A percentile compares a stretch with the other conserved stretches of the same genome.
Conservation (phyloP, 1,140 invertebrate species). For the Lordiphosa clarofinis region DNA sequence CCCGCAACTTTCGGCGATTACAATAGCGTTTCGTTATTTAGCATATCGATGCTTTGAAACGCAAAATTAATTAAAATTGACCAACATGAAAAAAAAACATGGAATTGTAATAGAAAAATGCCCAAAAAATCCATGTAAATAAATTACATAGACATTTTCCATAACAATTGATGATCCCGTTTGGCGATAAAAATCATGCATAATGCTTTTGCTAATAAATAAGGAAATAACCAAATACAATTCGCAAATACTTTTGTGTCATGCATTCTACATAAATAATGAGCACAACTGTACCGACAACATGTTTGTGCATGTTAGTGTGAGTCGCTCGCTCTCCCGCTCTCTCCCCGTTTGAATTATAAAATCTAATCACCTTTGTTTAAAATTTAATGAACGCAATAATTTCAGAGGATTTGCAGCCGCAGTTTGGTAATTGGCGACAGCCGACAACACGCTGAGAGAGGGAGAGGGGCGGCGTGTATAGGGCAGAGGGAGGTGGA, state of each 20-base stretch:
- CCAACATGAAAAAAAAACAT: slow-evolving; percentile 7
- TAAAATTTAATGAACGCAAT: slow-evolving; percentile 78
- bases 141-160: slow-evolving; percentile 33
- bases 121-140: slow-evolving; percentile 21
- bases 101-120: slow-evolving; percentile 28
- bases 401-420: slow-evolving; percentile 65
- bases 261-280: slow-evolving; percentile 72
- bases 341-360: slow-evolving; percentile 51
- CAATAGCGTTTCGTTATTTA: slow-evolving; percentile 10
- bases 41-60: neutral
- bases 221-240: slow-evolving; percentile 50
- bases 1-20: neutral
- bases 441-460: slow-evolving; percentile 15
- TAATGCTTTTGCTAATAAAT: slow-evolving; percentile 51
- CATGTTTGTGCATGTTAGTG: slow-evolving; percentile 14
- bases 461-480: slow-evolving; percentile 10
- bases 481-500: slow-evolving; percentile 41
- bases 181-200: slow-evolving; percentile 40
- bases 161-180: slow-evolving; percentile 53
- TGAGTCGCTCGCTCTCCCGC: slow-evolving; percentile 9
- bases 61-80: slow-evolving; percentile 60
- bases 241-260: slow-evolving; percentile 43
- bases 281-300: slow-evolving; percentile 51
- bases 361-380: slow-evolving; percentile 79
- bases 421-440: slow-evolving; percentile 51